Evolutionary conservation across 2,113 vertebrate genomes (phyloP).

Genomic region (Tragelaphus buxtoni): DNA sequence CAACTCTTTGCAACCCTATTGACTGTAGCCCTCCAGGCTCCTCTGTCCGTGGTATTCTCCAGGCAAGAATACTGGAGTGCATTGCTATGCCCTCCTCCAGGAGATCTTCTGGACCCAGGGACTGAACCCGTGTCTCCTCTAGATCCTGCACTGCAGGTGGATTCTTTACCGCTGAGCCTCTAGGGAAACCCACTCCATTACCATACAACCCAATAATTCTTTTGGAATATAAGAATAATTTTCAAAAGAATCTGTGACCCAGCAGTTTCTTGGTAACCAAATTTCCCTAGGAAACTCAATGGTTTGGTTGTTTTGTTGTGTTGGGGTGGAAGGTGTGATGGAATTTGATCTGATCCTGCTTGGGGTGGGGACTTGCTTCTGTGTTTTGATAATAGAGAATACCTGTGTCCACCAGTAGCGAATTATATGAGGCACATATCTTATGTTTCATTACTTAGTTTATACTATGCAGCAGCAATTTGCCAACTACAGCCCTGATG

Average conservation of each 20-base stretch:
- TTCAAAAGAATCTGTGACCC: not conserved
- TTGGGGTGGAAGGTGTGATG: not conserved
- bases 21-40: not conserved
- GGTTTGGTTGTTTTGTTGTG: not conserved
- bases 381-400: not conserved
- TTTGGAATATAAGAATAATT: not conserved
- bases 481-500: conserved; percentile 3
- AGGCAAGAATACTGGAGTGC: not conserved
- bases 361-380: not conserved
- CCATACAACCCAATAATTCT: not conserved
- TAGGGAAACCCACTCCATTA: not conserved
- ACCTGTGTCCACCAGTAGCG: not conserved
- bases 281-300: not conserved
- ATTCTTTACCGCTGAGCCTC: not conserved
- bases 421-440: not conserved
- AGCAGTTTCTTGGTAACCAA: not conserved
- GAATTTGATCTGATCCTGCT: not conserved
- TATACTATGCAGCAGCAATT: not conserved
- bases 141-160: not conserved
- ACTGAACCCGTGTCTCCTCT: not conserved
- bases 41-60: not conserved
- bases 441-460: not conserved
- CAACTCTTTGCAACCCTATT: not conserved
- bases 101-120: not conserved
- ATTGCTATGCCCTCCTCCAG: not conserved